Percentiles rank a stretch among this genome's conserved stretches.
Conservation (phyloP, 2,888 invertebrate species). For the Lycia hirtaria region DNA sequence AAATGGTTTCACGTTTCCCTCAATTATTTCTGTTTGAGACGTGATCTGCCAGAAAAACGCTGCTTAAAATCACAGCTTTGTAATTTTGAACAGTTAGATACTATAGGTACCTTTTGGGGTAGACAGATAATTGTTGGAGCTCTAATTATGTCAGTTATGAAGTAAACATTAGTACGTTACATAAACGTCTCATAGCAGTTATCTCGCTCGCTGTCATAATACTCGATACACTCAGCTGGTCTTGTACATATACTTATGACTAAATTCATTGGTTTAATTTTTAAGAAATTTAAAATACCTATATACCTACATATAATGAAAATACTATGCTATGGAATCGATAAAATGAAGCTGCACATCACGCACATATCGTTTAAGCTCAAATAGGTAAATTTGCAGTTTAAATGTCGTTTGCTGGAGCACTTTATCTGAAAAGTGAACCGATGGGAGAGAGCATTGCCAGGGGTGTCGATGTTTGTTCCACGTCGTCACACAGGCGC, state of each 20-base stretch:
- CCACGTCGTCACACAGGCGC: constrained; percentile 61
- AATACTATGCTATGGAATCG: neutral
- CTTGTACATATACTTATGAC: too few species aligned
- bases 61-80: constrained; percentile 24
- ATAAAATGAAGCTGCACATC: neutral
- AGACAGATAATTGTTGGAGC: constrained; percentile 11
- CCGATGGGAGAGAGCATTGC: constrained; percentile 40
- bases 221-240: too few species aligned
- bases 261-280: too few species aligned
- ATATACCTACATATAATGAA: too few species aligned
- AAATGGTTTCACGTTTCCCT: constrained; percentile 37
- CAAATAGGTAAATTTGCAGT: constrained; percentile 9
- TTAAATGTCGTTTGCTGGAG: constrained; percentile 22
- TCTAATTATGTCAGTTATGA: constrained; percentile 19
- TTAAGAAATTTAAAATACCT: too few species aligned
- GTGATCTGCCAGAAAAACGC: constrained; percentile 22
- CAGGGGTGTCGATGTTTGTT: constrained; percentile 56
- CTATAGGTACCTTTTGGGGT: constrained; percentile 2
- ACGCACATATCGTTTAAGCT: constrained; percentile 10
- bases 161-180: constrained; percentile 5
- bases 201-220: neutral
- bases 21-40: constrained; percentile 35
- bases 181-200: constrained; percentile 4
- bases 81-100: constrained; percentile 24
- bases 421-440: constrained; percentile 44